phyloP scores from a whole-genome alignment of 2,888 invertebrate genomes.

The Agonopterix alstromeriana region DNA sequence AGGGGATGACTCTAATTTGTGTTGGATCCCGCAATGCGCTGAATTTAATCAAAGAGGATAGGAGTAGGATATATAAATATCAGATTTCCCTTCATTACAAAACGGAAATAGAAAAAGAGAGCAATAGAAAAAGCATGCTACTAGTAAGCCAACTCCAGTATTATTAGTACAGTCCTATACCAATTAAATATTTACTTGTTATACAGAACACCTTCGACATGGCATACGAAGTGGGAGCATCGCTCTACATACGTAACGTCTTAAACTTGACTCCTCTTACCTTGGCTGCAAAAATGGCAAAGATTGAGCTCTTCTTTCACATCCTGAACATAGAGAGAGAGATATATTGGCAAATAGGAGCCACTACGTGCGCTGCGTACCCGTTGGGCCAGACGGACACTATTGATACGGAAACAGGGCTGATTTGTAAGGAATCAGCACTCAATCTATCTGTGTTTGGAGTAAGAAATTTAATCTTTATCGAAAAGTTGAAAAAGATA shows the following conservation, averaged over 20 bases:
- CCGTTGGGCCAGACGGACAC: slow-evolving; percentile 97
- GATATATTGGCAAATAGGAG: slow-evolving; percentile 98
- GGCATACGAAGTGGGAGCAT: slow-evolving; percentile 94
- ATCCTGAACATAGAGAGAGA: slow-evolving; percentile 97
- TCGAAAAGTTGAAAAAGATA: no score
- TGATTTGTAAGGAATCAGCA: slow-evolving; percentile 96
- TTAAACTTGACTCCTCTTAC: slow-evolving; percentile 94
- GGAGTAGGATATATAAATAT: no score
- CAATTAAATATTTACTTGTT: slow-evolving; percentile 8
- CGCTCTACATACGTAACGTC: slow-evolving; percentile 90
- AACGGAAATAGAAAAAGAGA: no score
- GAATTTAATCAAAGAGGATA: no score
- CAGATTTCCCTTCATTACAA: no score
- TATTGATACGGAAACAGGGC: slow-evolving; percentile 92
- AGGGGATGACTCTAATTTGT: no score
- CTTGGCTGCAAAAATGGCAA: slow-evolving; percentile 93
- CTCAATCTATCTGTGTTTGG: slow-evolving; percentile 97
- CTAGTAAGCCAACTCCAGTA: no score
- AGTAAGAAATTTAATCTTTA: slow-evolving; percentile 69
- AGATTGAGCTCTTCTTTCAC: slow-evolving; percentile 97
- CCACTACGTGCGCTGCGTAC: slow-evolving; percentile 98
- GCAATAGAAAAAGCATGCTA: no score
- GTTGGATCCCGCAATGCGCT: no score
- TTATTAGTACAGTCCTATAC: no score
- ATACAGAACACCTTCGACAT: slow-evolving; percentile 92